Conservation (phyloP, 1,140 invertebrate species). For the Drosophila persimilis region DNA sequence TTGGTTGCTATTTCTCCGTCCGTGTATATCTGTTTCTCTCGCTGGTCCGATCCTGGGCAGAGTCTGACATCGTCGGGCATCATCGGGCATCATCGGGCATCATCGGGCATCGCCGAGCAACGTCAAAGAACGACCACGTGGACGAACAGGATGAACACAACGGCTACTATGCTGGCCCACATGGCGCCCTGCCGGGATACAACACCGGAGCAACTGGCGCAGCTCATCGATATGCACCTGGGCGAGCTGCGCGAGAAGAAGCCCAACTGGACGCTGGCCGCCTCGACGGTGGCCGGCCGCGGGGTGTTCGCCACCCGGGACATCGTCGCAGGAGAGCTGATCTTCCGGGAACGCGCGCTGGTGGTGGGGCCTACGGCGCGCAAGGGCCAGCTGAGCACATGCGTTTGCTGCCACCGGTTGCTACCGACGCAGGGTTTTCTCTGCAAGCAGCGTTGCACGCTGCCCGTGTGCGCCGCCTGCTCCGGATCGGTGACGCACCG, state of each 20-base stretch:
- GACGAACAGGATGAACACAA: slow-evolving; percentile 39
- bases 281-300: slow-evolving; percentile 81
- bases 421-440: slow-evolving; percentile 82
- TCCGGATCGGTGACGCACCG: slow-evolving; percentile 84
- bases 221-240: slow-evolving; percentile 72
- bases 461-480: slow-evolving; percentile 84
- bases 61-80: neutral
- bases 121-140: no score
- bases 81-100: no score
- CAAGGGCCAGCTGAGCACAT: slow-evolving; percentile 76
- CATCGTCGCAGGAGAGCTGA: slow-evolving; percentile 86
- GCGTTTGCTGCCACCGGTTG: slow-evolving; percentile 71
- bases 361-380: slow-evolving; percentile 85
- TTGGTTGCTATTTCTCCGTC: slow-evolving; percentile 39
- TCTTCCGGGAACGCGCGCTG: slow-evolving; percentile 87
- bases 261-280: slow-evolving; percentile 72
- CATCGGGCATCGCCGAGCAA: no score
- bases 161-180: slow-evolving; percentile 61
- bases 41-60: slow-evolving; percentile 34
- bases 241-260: slow-evolving; percentile 66
- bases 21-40: neutral
- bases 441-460: slow-evolving; percentile 83
- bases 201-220: slow-evolving; percentile 74
- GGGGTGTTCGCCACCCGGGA: slow-evolving; percentile 87
- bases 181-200: slow-evolving; percentile 67